phyloP scores from a whole-genome alignment of 2,113 vertebrate species.

The Ochotona princeps region DNA sequence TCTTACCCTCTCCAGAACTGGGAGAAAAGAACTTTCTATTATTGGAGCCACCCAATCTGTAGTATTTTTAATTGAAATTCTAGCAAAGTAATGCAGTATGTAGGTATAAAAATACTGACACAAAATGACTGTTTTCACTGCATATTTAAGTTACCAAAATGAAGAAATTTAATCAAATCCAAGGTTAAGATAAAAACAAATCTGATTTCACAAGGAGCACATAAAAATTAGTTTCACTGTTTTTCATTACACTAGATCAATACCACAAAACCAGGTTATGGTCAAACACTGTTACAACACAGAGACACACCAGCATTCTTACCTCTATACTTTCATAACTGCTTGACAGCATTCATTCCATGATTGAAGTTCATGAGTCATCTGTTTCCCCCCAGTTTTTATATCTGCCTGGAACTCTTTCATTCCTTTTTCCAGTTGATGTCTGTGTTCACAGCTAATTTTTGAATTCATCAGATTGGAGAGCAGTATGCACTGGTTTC shows the following conservation, averaged over 20 bases:
- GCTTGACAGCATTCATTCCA: not conserved
- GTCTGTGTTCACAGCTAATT: conserved; percentile 35
- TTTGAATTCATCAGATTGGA: not conserved
- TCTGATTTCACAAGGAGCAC: not conserved
- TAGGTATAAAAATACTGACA: not conserved
- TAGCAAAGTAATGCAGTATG: not conserved
- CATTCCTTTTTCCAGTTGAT: conserved; percentile 45
- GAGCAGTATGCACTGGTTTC: not conserved
- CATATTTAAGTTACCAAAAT: not conserved
- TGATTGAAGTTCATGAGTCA: not conserved
- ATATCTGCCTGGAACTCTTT: conserved; percentile 12
- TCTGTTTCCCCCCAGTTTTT: conserved; percentile 23
- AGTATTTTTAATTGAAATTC: not conserved
- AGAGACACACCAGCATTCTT: conserved; percentile 1
- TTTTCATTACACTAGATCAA: not conserved
- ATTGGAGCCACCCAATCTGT: not conserved
- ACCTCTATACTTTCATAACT: not conserved
- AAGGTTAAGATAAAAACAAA: too few relatives aligned
- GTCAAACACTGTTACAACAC: not conserved
- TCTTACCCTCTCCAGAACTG: not conserved
- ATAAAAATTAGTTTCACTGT: not conserved
- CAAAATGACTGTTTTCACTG: not conserved
- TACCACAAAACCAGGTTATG: not conserved
- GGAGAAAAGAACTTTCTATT: not conserved
- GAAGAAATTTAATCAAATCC: not conserved